phyloP scores from a whole-genome alignment of 1,140 invertebrate species.

The Eriosoma lanigerum region DNA sequence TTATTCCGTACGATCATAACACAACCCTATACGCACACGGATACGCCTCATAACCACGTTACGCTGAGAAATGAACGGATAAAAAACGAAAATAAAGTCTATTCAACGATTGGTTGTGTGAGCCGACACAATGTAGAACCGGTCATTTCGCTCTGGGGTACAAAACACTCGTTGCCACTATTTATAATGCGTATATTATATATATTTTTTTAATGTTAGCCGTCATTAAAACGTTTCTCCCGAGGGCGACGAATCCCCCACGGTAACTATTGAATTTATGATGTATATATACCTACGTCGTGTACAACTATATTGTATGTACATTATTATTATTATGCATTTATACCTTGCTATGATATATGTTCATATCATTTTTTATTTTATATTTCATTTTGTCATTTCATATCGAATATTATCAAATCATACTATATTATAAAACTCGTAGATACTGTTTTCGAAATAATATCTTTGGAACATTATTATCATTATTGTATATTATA shows the following conservation, averaged over 20 bases:
- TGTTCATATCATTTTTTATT: background rate
- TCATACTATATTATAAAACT: too few relatives aligned
- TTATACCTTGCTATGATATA: too few relatives aligned
- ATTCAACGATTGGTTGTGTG: background rate
- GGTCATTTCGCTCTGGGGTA: slow-evolving; percentile 30
- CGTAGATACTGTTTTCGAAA: too few relatives aligned
- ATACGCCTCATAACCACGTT: background rate
- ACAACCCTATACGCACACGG: background rate
- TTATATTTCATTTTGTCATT: background rate
- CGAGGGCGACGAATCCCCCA: slow-evolving; percentile 1
- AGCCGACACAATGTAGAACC: background rate
- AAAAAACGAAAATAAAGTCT: background rate
- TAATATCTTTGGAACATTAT: too few relatives aligned
- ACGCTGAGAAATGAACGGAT: background rate
- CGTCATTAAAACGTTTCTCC: slow-evolving; percentile 36
- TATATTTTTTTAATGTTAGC: background rate
- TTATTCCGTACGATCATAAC: too few relatives aligned
- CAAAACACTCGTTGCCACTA: slow-evolving; percentile 11
- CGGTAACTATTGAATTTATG: slow-evolving; percentile 20
- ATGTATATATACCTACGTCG: background rate
- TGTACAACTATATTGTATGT: background rate
- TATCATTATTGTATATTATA: too few relatives aligned
- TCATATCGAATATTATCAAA: background rate
- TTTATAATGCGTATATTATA: background rate
- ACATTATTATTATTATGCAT: background rate